Percentiles rank a stretch among this genome's conserved stretches.
These are phyloP conservation scores for Parus major DNA, from an alignment of 2,113 vertebrate species.

Conservation along the genomic window DNA sequence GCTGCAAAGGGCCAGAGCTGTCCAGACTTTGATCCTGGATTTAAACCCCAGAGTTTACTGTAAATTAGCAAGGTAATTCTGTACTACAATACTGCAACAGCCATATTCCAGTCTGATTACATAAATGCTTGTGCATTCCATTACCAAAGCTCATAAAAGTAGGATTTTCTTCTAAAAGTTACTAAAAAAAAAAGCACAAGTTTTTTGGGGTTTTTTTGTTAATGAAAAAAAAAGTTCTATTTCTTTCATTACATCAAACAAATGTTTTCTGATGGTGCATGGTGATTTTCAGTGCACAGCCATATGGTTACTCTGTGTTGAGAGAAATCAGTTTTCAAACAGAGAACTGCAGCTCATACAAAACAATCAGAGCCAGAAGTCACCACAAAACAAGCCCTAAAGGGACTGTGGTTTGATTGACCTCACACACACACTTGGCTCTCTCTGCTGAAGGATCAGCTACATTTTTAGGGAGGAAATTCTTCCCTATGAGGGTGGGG, in stretches of 20 bases:
- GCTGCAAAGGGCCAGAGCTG: not conserved
- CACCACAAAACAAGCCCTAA: not conserved
- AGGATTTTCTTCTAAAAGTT: not conserved
- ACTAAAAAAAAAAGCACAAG: not conserved
- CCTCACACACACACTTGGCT: not conserved
- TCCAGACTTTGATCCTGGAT: not conserved
- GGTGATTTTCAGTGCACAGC: not conserved
- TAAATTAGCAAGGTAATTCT: not conserved
- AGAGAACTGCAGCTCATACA: not conserved
- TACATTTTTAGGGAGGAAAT: not conserved
- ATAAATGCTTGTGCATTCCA: not conserved
- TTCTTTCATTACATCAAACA: not conserved
- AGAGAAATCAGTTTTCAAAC: not conserved
- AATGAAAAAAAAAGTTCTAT: not conserved
- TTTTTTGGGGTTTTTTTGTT: not conserved
- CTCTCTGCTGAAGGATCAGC: not conserved
- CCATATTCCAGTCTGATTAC: not conserved
- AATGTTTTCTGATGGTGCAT: not conserved
- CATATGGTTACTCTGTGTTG: no score
- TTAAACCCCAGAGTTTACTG: not conserved
- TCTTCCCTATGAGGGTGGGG: accelerated
- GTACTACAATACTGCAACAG: not conserved
- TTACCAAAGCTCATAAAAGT: not conserved
- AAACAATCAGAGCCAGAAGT: not conserved
- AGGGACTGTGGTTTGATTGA: not conserved